Evolutionary conservation across 1,140 invertebrate genomes (phyloP), one percentile per base, ranked within the genome.

Genomic region (Rhyzopertha dominica): DNA sequence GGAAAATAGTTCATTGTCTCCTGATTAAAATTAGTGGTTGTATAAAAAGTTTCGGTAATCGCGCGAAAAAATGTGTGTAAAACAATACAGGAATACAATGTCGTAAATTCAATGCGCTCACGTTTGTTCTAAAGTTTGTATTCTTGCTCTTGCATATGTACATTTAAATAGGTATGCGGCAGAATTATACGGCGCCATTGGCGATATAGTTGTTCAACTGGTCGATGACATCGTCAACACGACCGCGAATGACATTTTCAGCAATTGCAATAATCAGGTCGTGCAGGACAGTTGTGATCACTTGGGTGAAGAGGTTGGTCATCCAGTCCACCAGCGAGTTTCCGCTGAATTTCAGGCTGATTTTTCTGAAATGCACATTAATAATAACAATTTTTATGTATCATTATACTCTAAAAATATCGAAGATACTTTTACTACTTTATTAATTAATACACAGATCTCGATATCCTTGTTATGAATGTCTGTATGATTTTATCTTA

Each of bases 241-340:
- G 42, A 26, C 16, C 31, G 12, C 24, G 26, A 17, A 51, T 25
- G 2, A 37, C 22, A 4, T 12, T 16, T 40, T 54, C 31, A 16
- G 51, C 39, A 10, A 54, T 8, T 1, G 16, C 17, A n/a, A 70
- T 63, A 45, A 73, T 68, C 38, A 66, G 49, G 17, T 49, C 62
- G 39, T 75, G 61, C 50, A 74, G 69, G 17, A 74, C 49, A 7
- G 53, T 60, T 1, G 64, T 61, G 32, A 70, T 67, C 4, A 69
- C 56, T 9, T 54, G 48, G 12, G 69, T 62, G 1, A 74, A 51
- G 0, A 72, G 63, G 51, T 69, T 73, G 2, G 69, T 20, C n/a
- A 74, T 50, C 65, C 66, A 71, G 46, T 72, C 72, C 34, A 50
- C 51, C 13, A 75, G 53, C 17, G 65, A 56, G 53, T 73, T 67